phyloP scores from a whole-genome alignment of 2,797 vertebrate species.

The Pangasius djambal region DNA sequence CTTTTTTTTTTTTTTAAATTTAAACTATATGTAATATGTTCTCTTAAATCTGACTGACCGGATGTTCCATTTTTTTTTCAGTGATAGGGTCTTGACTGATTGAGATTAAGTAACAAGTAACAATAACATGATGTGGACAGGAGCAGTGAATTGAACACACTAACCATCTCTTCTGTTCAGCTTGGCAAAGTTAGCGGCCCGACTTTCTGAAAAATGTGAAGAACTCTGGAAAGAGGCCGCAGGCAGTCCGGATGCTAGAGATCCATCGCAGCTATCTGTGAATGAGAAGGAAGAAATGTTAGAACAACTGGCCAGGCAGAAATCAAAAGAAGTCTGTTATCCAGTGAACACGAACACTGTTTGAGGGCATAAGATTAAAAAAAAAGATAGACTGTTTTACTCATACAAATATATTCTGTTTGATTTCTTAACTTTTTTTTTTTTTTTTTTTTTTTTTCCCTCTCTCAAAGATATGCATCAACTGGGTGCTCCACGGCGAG shows the following conservation, averaged over 20 bases:
- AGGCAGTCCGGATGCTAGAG: conserved; percentile 81
- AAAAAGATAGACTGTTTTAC: neutral
- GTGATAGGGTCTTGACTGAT: neutral
- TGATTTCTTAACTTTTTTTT: neutral
- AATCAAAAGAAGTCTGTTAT: conserved; percentile 16
- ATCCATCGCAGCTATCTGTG: conserved; percentile 90
- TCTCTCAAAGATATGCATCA: neutral
- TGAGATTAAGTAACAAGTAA: neutral
- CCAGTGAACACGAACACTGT: neutral
- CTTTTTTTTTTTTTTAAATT: neutral
- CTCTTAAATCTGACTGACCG: neutral
- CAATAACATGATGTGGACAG: neutral
- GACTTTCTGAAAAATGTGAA: conserved; percentile 84
- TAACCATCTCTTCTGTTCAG: conserved; percentile 94
- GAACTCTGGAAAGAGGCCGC: conserved; percentile 89
- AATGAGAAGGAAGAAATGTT: conserved; percentile 53
- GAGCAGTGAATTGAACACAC: conserved; percentile 54
- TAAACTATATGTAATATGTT: neutral
- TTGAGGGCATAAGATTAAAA: neutral
- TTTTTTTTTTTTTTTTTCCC: too few relatives aligned
- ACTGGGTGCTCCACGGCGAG: neutral
- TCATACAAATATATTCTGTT: conserved; percentile 18
- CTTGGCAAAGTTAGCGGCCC: conserved; percentile 86
- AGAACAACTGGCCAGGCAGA: conserved; percentile 9
- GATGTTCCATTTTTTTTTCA: neutral